Evolutionary conservation across 1,140 invertebrate species (phyloP).

Genomic region (Drosophila insularis): DNA sequence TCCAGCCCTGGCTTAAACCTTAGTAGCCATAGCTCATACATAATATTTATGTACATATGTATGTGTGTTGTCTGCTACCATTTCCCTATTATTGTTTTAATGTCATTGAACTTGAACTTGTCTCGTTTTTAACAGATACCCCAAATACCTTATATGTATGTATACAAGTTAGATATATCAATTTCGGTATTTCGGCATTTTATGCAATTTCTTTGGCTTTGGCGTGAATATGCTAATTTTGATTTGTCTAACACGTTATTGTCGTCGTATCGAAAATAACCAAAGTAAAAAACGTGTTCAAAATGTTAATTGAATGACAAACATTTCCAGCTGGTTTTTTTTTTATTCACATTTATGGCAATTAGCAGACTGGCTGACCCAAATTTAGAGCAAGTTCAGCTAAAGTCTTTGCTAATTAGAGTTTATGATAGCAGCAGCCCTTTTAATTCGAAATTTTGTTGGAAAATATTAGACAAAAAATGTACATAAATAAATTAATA

Average conservation of each 20-base stretch:
- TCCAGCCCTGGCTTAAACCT: neutral
- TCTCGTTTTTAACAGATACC: conserved; percentile 31
- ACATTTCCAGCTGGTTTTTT: conserved; percentile 45
- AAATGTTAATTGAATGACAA: conserved; percentile 73
- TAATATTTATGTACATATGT: conserved; percentile 18
- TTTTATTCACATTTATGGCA: conserved; percentile 67
- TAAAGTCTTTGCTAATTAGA: conserved; percentile 39
- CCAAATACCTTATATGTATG: conserved; percentile 17
- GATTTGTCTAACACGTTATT: conserved; percentile 66
- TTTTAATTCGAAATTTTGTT: conserved; percentile 30
- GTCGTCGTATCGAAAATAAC: conserved; percentile 28
- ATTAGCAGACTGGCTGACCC: conserved; percentile 64
- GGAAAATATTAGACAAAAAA: too few species aligned
- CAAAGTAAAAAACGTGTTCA: conserved; percentile 62
- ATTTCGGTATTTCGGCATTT: conserved; percentile 54
- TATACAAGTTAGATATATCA: conserved; percentile 15
- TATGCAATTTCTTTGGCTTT: conserved; percentile 63
- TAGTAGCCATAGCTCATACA: conserved; percentile 27
- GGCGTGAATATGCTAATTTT: conserved; percentile 75
- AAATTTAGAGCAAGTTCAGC: conserved; percentile 35
- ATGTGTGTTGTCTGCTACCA: conserved; percentile 32
- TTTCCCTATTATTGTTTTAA: conserved; percentile 68
- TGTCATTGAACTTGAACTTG: conserved; percentile 81
- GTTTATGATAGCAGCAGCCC: conserved; percentile 21
- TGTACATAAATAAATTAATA: too few species aligned